phyloP scores from a whole-genome alignment of 2,888 invertebrate species.

The Cordilura impudica region DNA sequence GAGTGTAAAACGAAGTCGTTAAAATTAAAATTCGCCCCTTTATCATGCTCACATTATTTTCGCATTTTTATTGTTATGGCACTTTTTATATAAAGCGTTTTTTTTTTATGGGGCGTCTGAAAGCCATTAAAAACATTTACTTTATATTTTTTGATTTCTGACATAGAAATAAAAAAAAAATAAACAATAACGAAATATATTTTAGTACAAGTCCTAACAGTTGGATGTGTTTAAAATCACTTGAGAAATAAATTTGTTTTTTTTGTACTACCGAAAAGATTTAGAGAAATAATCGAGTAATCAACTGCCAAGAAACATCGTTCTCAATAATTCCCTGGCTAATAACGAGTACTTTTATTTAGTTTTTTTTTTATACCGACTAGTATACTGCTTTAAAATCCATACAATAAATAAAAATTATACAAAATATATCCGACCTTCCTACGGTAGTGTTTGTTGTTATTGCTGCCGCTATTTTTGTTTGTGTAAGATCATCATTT shows the following conservation, averaged over 20 bases:
- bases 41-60: conserved; percentile 13
- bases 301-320: too few relatives aligned
- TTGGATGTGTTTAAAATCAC: background rate
- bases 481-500: too few relatives aligned
- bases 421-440: too few relatives aligned
- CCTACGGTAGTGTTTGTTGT: too few relatives aligned
- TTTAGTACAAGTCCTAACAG: background rate
- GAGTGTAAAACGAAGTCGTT: conserved; percentile 20
- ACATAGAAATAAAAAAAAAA: background rate
- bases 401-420: too few relatives aligned
- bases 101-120: conserved; percentile 29
- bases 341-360: too few relatives aligned
- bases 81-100: conserved; percentile 11
- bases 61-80: conserved; percentile 46
- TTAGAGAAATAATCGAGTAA: too few relatives aligned
- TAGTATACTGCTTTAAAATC: too few relatives aligned
- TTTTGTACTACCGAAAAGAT: too few relatives aligned
- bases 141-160: background rate
- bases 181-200: background rate
- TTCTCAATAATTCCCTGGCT: too few relatives aligned
- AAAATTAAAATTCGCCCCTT: conserved; percentile 36
- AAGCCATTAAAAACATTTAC: conserved; percentile 28
- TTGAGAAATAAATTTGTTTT: background rate
- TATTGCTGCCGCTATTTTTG: too few relatives aligned
- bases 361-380: too few relatives aligned